These are phyloP conservation scores for Takifugu flavidus DNA, from an alignment of 2,113 vertebrate genomes.

Conservation along the genomic window DNA sequence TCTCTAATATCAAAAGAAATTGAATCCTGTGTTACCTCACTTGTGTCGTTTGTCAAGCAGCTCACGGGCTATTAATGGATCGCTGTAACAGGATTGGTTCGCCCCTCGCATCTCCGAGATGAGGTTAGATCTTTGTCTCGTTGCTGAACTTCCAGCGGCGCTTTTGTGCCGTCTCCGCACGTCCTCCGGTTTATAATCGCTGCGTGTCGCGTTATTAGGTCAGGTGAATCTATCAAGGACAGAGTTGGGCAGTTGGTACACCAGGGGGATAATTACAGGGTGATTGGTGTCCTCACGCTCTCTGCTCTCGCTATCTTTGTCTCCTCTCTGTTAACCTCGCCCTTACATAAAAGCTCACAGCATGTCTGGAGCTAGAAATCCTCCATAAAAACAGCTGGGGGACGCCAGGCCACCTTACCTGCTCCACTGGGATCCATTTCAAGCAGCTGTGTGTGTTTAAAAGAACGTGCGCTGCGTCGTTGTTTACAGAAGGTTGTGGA, in stretches of 20 bases:
- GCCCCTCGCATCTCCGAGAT: slow-evolving; percentile 52
- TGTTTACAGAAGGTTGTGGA: slow-evolving; percentile 83
- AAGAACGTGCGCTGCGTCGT: slow-evolving; percentile 55
- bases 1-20: slow-evolving; percentile 97
- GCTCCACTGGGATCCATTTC: slow-evolving; percentile 39
- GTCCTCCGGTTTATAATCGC: slow-evolving; percentile 54
- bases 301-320: slow-evolving; percentile 66
- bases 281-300: slow-evolving; percentile 72
- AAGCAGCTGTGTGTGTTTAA: slow-evolving; percentile 73
- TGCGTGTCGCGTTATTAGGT: slow-evolving; percentile 71
- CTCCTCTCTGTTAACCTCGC: slow-evolving; percentile 55
- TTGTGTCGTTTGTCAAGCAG: slow-evolving; percentile 66
- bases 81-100: slow-evolving; percentile 51
- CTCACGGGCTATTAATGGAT: slow-evolving; percentile 66
- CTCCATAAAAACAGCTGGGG: not conserved
- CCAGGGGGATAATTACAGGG: slow-evolving; percentile 73
- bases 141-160: slow-evolving; percentile 64
- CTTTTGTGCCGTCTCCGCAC: slow-evolving; percentile 59
- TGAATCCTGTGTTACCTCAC: slow-evolving; percentile 84
- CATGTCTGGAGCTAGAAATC: slow-evolving; percentile 13
- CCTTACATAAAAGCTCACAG: slow-evolving; percentile 55
- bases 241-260: slow-evolving; percentile 63
- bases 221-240: slow-evolving; percentile 75
- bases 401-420: slow-evolving; percentile 39
- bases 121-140: slow-evolving; percentile 68